Conservation (phyloP, 2,797 vertebrate genomes). For the Anolis apletophallus region DNA sequence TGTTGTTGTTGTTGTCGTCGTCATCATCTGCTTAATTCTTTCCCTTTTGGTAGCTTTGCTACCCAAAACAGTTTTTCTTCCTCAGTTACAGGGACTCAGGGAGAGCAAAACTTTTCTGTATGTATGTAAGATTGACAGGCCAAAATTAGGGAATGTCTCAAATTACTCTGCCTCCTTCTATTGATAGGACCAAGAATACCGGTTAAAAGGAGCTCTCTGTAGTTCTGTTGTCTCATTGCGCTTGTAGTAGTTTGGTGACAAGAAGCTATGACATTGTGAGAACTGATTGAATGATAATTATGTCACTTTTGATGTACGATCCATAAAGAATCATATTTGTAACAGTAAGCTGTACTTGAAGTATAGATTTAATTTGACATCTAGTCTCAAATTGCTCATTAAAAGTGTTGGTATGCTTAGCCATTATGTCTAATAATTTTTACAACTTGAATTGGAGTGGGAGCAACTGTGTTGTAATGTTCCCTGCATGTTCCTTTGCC, state of each 20-base stretch:
- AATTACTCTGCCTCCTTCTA: background rate
- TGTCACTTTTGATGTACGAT: background rate
- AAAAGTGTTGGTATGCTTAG: background rate
- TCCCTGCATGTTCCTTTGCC: background rate
- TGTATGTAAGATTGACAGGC: background rate
- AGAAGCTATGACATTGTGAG: slow-evolving; percentile 1
- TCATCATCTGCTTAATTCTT: background rate
- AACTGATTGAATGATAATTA: background rate
- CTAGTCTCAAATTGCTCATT: slow-evolving; percentile 11
- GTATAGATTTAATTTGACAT: slow-evolving; percentile 8
- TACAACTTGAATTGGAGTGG: background rate
- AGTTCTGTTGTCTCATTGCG: background rate
- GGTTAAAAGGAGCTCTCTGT: background rate
- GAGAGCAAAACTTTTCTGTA: background rate
- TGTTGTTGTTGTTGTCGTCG: no score
- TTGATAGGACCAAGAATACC: background rate
- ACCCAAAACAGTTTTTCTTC: background rate
- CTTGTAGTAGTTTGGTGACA: background rate
- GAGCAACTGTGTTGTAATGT: background rate
- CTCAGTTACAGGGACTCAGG: background rate
- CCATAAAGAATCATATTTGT: background rate
- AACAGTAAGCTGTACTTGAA: background rate
- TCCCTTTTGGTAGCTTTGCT: background rate
- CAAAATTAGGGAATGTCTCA: background rate
- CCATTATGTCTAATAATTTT: background rate